Evolutionary conservation across 2,888 invertebrate genomes (phyloP).

Genomic region (Vesta saturnalis): DNA sequence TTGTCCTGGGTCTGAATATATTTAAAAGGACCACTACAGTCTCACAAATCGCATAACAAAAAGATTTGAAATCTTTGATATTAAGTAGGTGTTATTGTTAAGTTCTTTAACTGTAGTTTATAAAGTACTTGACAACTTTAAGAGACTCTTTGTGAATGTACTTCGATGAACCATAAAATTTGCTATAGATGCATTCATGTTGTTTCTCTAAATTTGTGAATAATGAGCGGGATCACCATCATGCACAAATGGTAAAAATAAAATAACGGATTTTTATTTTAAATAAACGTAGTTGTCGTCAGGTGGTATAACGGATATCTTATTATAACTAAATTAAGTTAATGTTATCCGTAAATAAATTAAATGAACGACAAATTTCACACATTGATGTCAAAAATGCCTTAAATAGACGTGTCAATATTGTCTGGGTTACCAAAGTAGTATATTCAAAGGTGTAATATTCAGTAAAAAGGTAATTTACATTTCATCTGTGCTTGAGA

Average conservation of each 20-base stretch:
- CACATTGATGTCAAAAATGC: slow-evolving; percentile 43
- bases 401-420: slow-evolving; percentile 26
- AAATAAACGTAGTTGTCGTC: too few species aligned
- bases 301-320: slow-evolving; percentile 5
- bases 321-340: slow-evolving; percentile 11
- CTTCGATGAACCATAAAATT: slow-evolving; percentile 9
- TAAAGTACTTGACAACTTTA: slow-evolving; percentile 3
- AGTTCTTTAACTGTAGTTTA: slow-evolving; percentile 13
- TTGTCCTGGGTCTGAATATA: background rate
- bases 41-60: slow-evolving; percentile 7
- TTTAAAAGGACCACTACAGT: background rate
- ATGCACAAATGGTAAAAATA: too few species aligned
- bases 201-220: too few species aligned
- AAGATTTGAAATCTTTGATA: slow-evolving; percentile 8
- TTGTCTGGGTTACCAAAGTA: background rate
- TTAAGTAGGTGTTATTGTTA: slow-evolving; percentile 2
- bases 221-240: too few species aligned
- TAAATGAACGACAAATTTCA: slow-evolving; percentile 44
- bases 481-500: too few species aligned
- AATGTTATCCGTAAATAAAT: background rate
- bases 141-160: slow-evolving; percentile 4
- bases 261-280: too few species aligned
- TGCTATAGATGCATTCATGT: too few species aligned
- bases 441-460: background rate
- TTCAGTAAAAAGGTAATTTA: too few species aligned